These are phyloP conservation scores for Spinus olivaceus DNA, from an alignment of 2,797 vertebrate species.

Conservation along the genomic window DNA sequence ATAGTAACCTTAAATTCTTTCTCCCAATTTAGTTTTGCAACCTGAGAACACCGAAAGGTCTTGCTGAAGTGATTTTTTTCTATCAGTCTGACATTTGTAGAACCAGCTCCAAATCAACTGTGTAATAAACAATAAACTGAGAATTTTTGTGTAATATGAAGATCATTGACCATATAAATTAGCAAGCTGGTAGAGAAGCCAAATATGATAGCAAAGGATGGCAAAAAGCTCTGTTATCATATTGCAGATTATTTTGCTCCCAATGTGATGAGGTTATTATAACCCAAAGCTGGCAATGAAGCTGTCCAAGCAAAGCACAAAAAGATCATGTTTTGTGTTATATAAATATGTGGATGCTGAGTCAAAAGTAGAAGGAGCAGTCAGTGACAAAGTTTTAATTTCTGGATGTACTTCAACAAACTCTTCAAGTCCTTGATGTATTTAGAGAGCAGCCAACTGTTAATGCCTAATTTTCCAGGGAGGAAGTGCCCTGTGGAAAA, in stretches of 20 bases:
- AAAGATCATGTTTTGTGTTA: not conserved
- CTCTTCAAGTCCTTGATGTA: not conserved
- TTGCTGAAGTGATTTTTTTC: conserved; percentile 3
- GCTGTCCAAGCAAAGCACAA: not conserved
- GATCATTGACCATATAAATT: not conserved
- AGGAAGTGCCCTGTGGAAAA: not conserved
- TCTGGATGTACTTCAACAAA: not conserved
- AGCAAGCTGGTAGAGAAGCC: not conserved
- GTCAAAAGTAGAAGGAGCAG: not conserved
- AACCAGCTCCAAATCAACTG: not conserved
- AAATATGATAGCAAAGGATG: not conserved
- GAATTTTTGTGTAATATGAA: not conserved
- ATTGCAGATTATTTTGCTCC: not conserved
- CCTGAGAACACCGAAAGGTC: not conserved
- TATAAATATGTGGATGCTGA: not conserved
- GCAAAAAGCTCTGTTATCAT: not conserved
- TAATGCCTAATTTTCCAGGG: not conserved
- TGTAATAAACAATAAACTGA: not conserved
- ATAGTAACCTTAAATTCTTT: conserved; percentile 14
- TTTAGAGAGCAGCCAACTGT: not conserved
- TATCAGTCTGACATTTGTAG: not conserved
- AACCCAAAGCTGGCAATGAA: not conserved
- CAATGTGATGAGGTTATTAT: not conserved
- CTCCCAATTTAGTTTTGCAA: not conserved
- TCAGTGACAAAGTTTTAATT: not conserved